These are phyloP conservation scores for Cacoxenus indagator DNA, from an alignment of 2,888 invertebrate species.

Conservation along the genomic window DNA sequence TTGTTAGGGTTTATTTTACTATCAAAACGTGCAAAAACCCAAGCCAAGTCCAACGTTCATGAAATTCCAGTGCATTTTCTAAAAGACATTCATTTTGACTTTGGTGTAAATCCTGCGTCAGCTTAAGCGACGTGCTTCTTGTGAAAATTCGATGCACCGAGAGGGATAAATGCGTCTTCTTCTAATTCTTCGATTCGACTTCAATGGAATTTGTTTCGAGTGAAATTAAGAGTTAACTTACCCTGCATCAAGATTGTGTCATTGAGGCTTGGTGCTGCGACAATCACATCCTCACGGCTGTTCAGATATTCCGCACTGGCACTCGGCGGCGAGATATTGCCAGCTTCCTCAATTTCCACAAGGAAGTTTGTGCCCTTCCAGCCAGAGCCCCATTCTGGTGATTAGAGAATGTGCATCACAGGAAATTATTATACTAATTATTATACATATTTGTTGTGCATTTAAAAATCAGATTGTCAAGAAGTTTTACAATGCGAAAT, in stretches of 20 bases:
- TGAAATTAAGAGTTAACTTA: constrained; percentile 30
- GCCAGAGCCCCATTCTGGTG: constrained; percentile 70
- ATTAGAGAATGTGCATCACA: constrained; percentile 6
- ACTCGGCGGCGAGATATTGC: constrained; percentile 46
- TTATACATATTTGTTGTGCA: no score
- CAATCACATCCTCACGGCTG: constrained; percentile 52
- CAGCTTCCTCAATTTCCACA: constrained; percentile 69
- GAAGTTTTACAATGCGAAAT: no score
- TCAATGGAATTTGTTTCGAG: not conserved
- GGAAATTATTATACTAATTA: not conserved
- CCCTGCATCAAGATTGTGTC: constrained; percentile 50
- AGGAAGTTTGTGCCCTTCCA: constrained; percentile 69
- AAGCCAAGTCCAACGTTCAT: not conserved
- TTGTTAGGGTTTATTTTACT: no score
- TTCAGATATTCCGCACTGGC: constrained; percentile 52
- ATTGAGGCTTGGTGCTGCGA: constrained; percentile 41
- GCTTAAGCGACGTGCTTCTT: not conserved
- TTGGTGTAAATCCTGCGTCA: not conserved
- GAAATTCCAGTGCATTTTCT: not conserved
- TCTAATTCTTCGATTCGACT: not conserved
- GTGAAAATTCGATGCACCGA: no score
- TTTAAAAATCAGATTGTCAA: no score
- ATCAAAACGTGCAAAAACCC: not conserved
- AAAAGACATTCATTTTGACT: not conserved
- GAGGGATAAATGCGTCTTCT: no score